Percentiles rank a stretch among this genome's conserved stretches.
Conservation (phyloP, 1,140 invertebrate species). For the Danaus melanippus region DNA sequence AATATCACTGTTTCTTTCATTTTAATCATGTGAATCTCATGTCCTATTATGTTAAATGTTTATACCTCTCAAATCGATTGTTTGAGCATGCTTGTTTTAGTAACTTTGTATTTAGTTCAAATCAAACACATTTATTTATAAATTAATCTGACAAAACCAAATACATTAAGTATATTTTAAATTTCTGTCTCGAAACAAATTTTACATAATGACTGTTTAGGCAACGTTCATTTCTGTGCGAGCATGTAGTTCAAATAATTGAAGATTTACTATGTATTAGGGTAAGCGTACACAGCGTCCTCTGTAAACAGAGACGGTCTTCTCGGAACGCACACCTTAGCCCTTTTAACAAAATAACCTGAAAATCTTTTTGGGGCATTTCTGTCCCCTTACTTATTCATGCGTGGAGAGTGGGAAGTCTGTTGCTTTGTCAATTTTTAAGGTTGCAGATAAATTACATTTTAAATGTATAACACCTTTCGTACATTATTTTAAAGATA, state of each 20-base stretch:
- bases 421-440: conserved; percentile 20
- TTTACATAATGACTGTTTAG: conserved; percentile 8
- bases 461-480: conserved; percentile 9
- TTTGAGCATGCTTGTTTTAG: too few species aligned
- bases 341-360: conserved; percentile 37
- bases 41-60: too few species aligned
- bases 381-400: conserved; percentile 46
- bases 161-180: conserved; percentile 7
- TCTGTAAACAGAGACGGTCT: conserved; percentile 1
- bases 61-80: too few species aligned
- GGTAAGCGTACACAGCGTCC: conserved; percentile 4
- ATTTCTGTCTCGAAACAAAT: conserved; percentile 10
- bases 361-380: conserved; percentile 33
- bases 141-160: too few species aligned
- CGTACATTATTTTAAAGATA: not conserved
- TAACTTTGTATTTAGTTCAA: too few species aligned
- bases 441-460: conserved; percentile 11
- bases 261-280: conserved; percentile 3
- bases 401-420: conserved; percentile 24
- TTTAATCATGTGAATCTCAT: too few species aligned
- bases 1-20: too few species aligned
- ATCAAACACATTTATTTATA: too few species aligned
- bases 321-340: conserved; percentile 19
- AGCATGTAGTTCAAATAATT: conserved; percentile 4
- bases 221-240: too few species aligned